Base-by-base conservation (phyloP, 92 coral and sea anemone genomes). In the Umimayanthus kanabou region DNA sequence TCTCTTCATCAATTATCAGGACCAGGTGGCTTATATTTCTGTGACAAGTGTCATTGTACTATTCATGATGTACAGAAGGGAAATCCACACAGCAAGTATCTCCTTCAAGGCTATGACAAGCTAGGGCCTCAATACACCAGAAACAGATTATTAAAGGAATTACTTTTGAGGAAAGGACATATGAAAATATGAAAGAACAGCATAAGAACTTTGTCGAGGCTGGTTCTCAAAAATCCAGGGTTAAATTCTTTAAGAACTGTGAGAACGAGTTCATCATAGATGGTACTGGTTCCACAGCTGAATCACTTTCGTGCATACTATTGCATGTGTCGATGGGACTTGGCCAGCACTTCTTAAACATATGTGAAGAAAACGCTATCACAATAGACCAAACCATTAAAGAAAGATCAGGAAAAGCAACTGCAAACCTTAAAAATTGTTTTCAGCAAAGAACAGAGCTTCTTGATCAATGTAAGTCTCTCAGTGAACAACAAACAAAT, bases 291-390 rank as follows among this genome's bases (percentile, higher is more conserved):
- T 78, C 70, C 29, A 89, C 86, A 49, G 79, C 74, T 53, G 79
- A 77, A 23, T 89, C 91, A 37, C 79, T 88, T 71, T 83, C 92
- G 23, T 91, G 93, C 53, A 89, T 91, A 92, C 93, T 92, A 4
- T 89, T 91, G 16, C 91, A 88, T 73, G 30, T 84, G 47, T 66
- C 89, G 13, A 80, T 91, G 61, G 91, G 93, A 20, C 53, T 91
- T 61, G 89, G 93, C 69, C 89, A 91, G 29, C 93, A 85, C 64
- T 61, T 57, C 23, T 28, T 91, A 8, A 73, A 89, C 13, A 53
- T 89, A 1, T 79, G 84, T 75, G 90, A 89, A 16, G 76, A 86
- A 22, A 39, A 81, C 33, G 91, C 93, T 20, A 85, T 84, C 30
- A 67, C 65, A 29, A 43, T 89, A 0, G 91, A 92, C 81, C 80